Base-by-base conservation (phyloP, 2,888 invertebrate genomes). In the Cordilura impudica region DNA sequence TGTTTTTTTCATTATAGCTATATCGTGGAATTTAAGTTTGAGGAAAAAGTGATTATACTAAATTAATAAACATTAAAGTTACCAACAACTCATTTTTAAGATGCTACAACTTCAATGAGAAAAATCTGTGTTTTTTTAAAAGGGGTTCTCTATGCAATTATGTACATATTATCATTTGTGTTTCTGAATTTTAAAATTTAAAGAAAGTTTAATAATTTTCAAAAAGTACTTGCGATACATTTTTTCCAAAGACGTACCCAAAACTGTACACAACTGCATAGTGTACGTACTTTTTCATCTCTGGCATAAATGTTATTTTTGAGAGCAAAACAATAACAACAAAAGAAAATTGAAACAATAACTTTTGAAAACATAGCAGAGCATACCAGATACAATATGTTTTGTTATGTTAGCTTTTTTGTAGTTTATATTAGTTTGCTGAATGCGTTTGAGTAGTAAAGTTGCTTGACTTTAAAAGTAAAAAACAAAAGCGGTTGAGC, bases 371-470 rank as follows among this genome's bases (percentile, higher is more conserved):
- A 7, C 19, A 67, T 39, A 31, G 14, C 49, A 53, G 29, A 73
- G 4, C 31, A 51, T 66, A 39, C 4, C n/a, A 39, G 35, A 39
- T 39, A 39, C 35, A 39, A 39, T 39, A 14, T 21, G 56, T n/a
- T 65, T 63, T 80, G 14, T 18, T 56, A 60, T 61, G 26, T 63
- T 45, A 31, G 39, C 35, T 39, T 35, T 53, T 66, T 16, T 61
- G 19, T 56, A 43, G 47, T 63, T 51, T 60, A 73, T 61, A 39
- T 81, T 70, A 77, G 76, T 81, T 73, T 54, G 65, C 66, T 73
- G 77, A 73, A 81, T 81, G 77, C 80, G 73, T 73, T 73, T 69
- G 79, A 79, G 61, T 53, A 47, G 79, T 72, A 67, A 75, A 75
- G 79, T 79, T 63, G 78, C 74, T 54, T 61, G 18, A 8, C n/a